Conservation (phyloP, 2,797 vertebrate species). For the Muscicapa striata region DNA sequence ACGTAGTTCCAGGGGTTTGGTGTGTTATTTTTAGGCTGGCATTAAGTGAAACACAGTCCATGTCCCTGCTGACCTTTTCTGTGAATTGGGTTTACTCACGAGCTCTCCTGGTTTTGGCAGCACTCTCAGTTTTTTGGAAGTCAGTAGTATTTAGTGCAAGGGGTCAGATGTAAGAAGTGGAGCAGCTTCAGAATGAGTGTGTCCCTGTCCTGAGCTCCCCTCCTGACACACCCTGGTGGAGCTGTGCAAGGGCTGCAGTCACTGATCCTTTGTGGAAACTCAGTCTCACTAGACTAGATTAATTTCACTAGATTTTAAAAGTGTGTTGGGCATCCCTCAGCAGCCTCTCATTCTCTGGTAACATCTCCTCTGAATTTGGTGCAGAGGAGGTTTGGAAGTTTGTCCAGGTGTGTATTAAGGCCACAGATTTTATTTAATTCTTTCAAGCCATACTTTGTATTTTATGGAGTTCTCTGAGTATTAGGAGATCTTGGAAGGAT, state of each 20-base stretch:
- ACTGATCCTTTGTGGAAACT: not conserved
- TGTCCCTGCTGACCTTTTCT: conserved; percentile 18
- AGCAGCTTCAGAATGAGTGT: not conserved
- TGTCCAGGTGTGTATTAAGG: not conserved
- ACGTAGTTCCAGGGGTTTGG: not conserved
- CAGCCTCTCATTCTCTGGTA: not conserved
- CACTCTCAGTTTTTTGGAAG: not conserved
- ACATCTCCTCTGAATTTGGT: not conserved
- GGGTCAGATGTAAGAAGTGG: not conserved
- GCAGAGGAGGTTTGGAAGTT: not conserved
- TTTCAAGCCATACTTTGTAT: not conserved
- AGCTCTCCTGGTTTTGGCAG: not conserved
- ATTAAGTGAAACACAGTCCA: not conserved
- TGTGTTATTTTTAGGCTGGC: not conserved
- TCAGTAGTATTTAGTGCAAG: not conserved
- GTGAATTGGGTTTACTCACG: not conserved
- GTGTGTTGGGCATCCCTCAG: not conserved
- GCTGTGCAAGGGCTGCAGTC: not conserved
- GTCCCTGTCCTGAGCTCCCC: not conserved
- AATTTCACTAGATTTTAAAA: not conserved
- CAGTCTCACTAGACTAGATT: not conserved
- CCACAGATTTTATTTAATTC: not conserved
- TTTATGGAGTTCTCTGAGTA: not conserved
- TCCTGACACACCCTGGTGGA: not conserved
- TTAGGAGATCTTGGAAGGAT: not conserved